Evolutionary conservation across 2,797 vertebrate genomes (phyloP), one percentile per base, ranked within the genome.

Genomic region (Tadarida brasiliensis): DNA sequence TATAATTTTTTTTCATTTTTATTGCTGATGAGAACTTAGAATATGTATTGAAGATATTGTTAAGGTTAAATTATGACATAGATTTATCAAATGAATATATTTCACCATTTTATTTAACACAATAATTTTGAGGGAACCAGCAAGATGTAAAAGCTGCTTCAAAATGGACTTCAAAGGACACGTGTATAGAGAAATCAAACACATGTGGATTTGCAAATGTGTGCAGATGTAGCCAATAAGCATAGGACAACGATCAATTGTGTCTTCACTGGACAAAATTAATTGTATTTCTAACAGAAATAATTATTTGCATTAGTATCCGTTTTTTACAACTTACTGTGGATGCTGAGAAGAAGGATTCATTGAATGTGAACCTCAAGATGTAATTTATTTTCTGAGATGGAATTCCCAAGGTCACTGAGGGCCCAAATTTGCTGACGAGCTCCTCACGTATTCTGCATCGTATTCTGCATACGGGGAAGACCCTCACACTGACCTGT

Each of bases 271-370:
- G 35, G 56, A 19, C 10, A 68, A 83, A 93, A 67, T 59, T 95
- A 26, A 85, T 87, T 78, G 16, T 1, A 85, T 91, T 81, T 65
- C 67, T 92, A 94, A 91, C 28, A 84, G 47, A 89, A 70, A 73
- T 6, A 78, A 30, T 78, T 16, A 77, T 90, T 89, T 84, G 0
- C 3, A 82, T 68, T 90, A 47, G 0, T 81, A 3, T 89, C 30
- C 70, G 10, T 80, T 74, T 87, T 54, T 17, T 8, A 88, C 9
- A 94, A 73, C 3, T 24, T 49, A 24, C 12, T 65, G 20, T 65
- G 28, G 19, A 49, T 6, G 39, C 59, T 15, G 59, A 82, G 28
- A 63, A 65, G 17, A 65, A n/a, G 33, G 59, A 49, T 83, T 65
- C 30, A 65, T 49, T 65, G 65, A 12, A 49, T 49, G 44, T 83